phyloP scores from a whole-genome alignment of 2,888 invertebrate genomes.

The Mermis nigrescens region DNA sequence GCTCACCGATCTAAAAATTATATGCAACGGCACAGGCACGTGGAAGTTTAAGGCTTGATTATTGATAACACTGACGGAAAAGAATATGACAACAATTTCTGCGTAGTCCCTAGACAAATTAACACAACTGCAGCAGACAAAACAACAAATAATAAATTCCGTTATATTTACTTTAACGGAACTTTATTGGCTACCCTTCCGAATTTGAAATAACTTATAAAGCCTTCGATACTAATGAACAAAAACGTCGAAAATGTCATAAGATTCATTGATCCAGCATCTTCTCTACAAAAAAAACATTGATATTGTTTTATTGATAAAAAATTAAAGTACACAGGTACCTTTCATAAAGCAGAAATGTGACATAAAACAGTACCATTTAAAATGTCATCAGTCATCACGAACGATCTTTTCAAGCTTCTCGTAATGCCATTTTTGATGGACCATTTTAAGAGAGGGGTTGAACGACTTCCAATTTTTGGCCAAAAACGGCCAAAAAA shows the following conservation, averaged over 20 bases:
- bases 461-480: too few species aligned
- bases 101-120: slow-evolving; percentile 48
- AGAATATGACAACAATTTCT: slow-evolving; percentile 66
- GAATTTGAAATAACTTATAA: slow-evolving; percentile 55
- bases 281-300: slow-evolving; percentile 46
- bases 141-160: not conserved
- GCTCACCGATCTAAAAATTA: slow-evolving; percentile 83
- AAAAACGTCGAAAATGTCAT: slow-evolving; percentile 86
- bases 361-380: not conserved
- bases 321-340: not conserved
- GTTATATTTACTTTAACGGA: slow-evolving; percentile 43
- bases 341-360: not conserved
- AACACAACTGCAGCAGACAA: too few species aligned
- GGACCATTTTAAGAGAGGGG: too few species aligned
- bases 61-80: slow-evolving; percentile 61
- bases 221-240: slow-evolving; percentile 71
- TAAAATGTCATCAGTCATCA: too few species aligned
- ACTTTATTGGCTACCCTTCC: slow-evolving; percentile 51
- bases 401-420: too few species aligned
- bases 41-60: slow-evolving; percentile 90
- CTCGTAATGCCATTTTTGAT: not conserved
- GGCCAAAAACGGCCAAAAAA: too few species aligned
- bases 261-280: slow-evolving; percentile 76
- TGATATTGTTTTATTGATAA: slow-evolving; percentile 2
- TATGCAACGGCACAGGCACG: slow-evolving; percentile 89